phyloP scores from a whole-genome alignment of 2,113 vertebrate species.

The Diphyllodes magnificus region DNA sequence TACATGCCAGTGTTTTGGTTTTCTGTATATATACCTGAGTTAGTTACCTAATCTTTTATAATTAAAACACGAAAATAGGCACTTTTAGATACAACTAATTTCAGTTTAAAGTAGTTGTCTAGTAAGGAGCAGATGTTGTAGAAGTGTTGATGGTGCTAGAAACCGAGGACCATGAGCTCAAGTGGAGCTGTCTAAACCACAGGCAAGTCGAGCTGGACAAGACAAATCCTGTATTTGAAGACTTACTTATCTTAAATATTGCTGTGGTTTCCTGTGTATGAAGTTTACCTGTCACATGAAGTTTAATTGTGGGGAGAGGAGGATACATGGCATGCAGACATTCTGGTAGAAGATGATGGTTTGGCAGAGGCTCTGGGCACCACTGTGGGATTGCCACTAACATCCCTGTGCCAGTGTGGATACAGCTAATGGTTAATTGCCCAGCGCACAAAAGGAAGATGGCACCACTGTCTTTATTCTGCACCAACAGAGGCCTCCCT shows the following conservation, averaged over 20 bases:
- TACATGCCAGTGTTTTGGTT: not conserved
- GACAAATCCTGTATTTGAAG: not conserved
- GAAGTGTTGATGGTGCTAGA: not conserved
- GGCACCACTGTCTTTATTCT: not conserved
- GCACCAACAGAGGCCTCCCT: not conserved
- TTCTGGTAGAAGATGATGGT: not conserved
- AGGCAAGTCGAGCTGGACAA: fast-evolving
- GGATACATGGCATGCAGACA: not conserved
- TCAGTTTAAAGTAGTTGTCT: not conserved
- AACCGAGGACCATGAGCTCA: not conserved
- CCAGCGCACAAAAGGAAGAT: not conserved
- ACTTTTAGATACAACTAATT: not conserved
- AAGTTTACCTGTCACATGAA: not conserved
- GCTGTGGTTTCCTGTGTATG: not conserved
- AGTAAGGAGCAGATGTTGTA: not conserved
- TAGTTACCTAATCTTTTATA: not conserved
- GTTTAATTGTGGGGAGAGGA: not conserved
- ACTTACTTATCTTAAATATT: not conserved
- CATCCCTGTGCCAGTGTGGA: not conserved
- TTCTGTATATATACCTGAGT: not conserved
- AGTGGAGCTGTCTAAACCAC: not conserved
- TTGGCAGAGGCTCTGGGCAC: not conserved
- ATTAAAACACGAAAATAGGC: not conserved
- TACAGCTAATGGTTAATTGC: not conserved
- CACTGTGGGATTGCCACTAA: not conserved